phyloP scores from a whole-genome alignment of 2,888 invertebrate genomes.

The Drosophila barbarae region DNA sequence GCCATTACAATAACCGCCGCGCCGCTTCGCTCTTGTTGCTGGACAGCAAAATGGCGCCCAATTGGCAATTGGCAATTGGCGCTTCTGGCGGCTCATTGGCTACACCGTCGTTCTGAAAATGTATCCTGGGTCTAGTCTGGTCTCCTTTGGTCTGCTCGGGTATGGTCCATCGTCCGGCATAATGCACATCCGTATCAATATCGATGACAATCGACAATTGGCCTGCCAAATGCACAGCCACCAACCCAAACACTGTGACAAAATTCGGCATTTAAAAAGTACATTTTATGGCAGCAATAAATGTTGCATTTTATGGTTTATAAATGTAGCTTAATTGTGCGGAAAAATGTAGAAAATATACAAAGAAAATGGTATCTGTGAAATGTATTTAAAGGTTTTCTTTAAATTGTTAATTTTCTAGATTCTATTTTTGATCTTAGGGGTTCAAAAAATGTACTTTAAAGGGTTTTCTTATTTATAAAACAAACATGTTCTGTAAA shows the following conservation, averaged over 20 bases:
- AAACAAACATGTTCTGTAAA: background rate
- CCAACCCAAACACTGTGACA: constrained; percentile 21
- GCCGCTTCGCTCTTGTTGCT: constrained; percentile 32
- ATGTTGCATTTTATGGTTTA: too few species aligned
- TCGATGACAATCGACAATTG: constrained; percentile 70
- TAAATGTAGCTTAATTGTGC: background rate
- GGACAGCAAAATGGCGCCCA: constrained; percentile 64
- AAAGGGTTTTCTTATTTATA: background rate
- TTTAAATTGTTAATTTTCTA: background rate
- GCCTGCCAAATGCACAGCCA: constrained; percentile 64
- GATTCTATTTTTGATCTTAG: fast-evolving
- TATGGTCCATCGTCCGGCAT: constrained; percentile 46
- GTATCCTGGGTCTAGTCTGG: constrained; percentile 15
- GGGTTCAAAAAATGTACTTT: too few species aligned
- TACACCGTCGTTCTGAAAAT: constrained; percentile 44
- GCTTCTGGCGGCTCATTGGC: constrained; percentile 70
- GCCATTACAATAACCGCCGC: constrained; percentile 29
- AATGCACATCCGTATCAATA: constrained; percentile 69
- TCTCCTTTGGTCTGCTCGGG: background rate
- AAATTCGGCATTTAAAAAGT: background rate
- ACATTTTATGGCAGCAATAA: background rate
- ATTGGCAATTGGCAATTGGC: constrained; percentile 71
- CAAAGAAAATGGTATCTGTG: background rate
- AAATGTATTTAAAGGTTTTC: background rate
- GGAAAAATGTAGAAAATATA: background rate